phyloP scores from a whole-genome alignment of 1,140 invertebrate genomes.

The Bombus breviceps region DNA sequence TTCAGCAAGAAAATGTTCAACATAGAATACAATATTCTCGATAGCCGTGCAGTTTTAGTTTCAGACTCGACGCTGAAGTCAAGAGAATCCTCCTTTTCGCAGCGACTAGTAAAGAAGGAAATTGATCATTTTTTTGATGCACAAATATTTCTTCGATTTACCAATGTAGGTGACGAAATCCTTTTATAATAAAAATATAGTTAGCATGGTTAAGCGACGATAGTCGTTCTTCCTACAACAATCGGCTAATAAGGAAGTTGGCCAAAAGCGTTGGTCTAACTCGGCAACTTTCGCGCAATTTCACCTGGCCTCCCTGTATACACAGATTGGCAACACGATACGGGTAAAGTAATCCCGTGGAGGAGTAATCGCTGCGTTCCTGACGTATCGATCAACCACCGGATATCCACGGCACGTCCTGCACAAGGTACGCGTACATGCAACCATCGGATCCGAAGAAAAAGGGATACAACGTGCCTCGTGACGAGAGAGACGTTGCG shows the following conservation, averaged over 20 bases:
- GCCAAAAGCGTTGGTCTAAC: neutral
- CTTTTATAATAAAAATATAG: no score
- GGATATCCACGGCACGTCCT: slow-evolving; percentile 50
- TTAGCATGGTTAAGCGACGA: no score
- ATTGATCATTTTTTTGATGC: neutral
- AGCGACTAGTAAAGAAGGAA: neutral
- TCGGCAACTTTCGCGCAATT: slow-evolving; percentile 27
- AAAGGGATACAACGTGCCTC: slow-evolving; percentile 40
- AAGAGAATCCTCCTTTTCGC: neutral
- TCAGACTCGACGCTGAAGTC: neutral
- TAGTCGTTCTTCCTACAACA: neutral
- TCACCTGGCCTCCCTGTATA: slow-evolving; percentile 17
- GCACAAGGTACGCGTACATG: slow-evolving; percentile 31
- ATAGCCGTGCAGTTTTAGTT: neutral
- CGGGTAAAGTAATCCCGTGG: slow-evolving; percentile 49
- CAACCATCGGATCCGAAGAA: slow-evolving; percentile 26
- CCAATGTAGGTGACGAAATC: no score
- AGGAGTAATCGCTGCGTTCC: slow-evolving; percentile 50
- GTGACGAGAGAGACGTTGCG: slow-evolving; percentile 39
- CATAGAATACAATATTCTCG: neutral
- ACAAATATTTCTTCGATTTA: no score
- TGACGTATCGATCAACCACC: slow-evolving; percentile 54
- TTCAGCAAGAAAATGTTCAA: neutral
- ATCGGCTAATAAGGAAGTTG: neutral
- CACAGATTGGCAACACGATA: slow-evolving; percentile 51